Conservation (phyloP, 2,113 vertebrate genomes). For the Nibea albiflora region DNA sequence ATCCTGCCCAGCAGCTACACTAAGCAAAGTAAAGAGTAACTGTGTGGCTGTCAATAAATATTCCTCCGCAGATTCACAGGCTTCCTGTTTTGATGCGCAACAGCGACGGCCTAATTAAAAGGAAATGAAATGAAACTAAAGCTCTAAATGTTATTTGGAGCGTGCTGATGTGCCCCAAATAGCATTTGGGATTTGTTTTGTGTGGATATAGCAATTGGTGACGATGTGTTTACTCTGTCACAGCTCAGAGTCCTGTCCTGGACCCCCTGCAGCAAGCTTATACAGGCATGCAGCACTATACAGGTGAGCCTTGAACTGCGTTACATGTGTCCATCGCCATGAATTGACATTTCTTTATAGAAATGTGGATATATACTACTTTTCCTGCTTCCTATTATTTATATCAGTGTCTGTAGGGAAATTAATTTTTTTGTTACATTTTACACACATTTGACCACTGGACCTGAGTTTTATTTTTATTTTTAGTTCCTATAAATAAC, state of each 20-base stretch:
- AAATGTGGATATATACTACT: neutral
- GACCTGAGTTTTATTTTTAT: neutral
- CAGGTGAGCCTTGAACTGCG: slow-evolving; percentile 82
- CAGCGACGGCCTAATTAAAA: slow-evolving; percentile 23
- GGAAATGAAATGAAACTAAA: slow-evolving; percentile 43
- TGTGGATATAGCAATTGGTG: slow-evolving; percentile 29
- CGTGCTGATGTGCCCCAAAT: slow-evolving; percentile 46
- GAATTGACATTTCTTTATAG: slow-evolving; percentile 1
- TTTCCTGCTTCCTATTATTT: neutral
- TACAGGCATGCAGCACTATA: slow-evolving; percentile 94
- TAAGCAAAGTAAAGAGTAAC: neutral
- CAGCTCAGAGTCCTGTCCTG: slow-evolving; percentile 93
- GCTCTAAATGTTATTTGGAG: slow-evolving; percentile 45
- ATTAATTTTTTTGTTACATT: neutral
- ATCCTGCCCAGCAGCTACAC: neutral
- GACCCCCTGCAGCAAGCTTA: slow-evolving; percentile 95
- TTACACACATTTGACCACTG: neutral
- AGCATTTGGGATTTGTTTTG: slow-evolving; percentile 25
- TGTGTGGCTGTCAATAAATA: neutral
- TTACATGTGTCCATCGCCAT: neutral
- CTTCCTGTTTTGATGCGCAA: slow-evolving; percentile 12
- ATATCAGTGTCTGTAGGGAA: neutral
- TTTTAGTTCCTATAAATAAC: neutral
- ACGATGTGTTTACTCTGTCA: slow-evolving; percentile 52
- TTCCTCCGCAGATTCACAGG: slow-evolving; percentile 23